Evolutionary conservation across 2,888 invertebrate genomes (phyloP).

Genomic region (Orthosia gothica): DNA sequence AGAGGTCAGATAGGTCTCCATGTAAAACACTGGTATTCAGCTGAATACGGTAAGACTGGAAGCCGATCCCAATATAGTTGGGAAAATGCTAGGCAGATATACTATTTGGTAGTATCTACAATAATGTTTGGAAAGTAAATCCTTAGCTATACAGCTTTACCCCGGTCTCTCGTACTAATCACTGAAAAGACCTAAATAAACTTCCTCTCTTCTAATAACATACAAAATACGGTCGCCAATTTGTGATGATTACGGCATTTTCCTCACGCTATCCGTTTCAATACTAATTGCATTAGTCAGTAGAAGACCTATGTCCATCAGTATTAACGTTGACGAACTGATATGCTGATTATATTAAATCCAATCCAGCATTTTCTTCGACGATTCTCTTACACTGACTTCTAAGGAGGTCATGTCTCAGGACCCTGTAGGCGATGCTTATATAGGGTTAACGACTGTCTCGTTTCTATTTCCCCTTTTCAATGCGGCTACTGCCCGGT

Average conservation of each 20-base stretch:
- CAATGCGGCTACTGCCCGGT: too few relatives aligned
- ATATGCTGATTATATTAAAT: background rate
- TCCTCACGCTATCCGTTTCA: background rate
- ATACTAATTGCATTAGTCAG: background rate
- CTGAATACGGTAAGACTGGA: too few relatives aligned
- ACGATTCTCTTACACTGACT: too few relatives aligned
- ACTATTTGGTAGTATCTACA: background rate
- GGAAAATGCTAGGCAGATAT: too few relatives aligned
- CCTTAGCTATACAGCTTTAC: background rate
- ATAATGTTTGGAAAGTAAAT: background rate
- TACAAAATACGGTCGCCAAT: background rate
- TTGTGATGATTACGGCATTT: slow-evolving; percentile 9
- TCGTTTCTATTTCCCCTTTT: too few relatives aligned
- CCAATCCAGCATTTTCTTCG: background rate
- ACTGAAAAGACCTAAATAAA: background rate
- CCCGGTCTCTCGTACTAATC: background rate
- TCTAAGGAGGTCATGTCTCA: too few relatives aligned
- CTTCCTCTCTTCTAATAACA: background rate
- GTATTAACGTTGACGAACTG: background rate
- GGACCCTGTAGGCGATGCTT: too few relatives aligned
- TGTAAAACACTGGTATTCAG: too few relatives aligned
- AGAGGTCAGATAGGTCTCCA: too few relatives aligned
- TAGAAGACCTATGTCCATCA: background rate
- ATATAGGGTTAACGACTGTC: too few relatives aligned
- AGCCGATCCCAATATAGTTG: too few relatives aligned